These are phyloP conservation scores for Sylvietta virens DNA, from an alignment of 2,113 vertebrate genomes.

Conservation along the genomic window DNA sequence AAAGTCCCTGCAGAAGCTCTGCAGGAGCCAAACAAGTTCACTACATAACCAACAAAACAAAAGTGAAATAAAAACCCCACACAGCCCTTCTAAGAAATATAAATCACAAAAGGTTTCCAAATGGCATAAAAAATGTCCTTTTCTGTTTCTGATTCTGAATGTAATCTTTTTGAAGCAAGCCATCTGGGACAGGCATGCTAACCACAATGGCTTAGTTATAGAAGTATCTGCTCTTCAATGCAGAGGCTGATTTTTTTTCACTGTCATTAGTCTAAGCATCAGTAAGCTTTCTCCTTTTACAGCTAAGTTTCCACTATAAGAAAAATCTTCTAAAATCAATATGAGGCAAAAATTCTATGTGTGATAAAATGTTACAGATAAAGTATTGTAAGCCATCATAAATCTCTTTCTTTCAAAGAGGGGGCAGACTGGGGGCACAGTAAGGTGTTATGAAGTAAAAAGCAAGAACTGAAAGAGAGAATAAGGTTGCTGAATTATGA, in stretches of 20 bases:
- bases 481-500: background rate
- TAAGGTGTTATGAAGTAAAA: background rate
- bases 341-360: background rate
- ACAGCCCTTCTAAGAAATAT: constrained; percentile 35
- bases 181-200: constrained; percentile 42
- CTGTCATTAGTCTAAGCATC: background rate
- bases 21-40: constrained; percentile 30
- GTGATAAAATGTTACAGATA: background rate
- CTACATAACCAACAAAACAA: constrained; percentile 22
- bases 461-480: background rate
- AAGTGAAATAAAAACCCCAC: constrained; percentile 6
- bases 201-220: constrained; percentile 9
- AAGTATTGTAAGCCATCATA: background rate
- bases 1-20: background rate
- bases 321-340: constrained; percentile 31
- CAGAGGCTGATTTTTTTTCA: constrained; percentile 23
- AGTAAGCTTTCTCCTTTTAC: background rate
- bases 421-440: background rate
- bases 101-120: constrained; percentile 47
- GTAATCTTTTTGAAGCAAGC: constrained; percentile 50
- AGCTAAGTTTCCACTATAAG: background rate
- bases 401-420: constrained; percentile 14
- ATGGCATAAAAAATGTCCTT: constrained; percentile 13
- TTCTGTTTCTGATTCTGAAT: constrained; percentile 15
- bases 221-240: background rate